A percentile compares a stretch with the other conserved stretches of the same genome.
Conservation (phyloP, 2,113 vertebrate species). For the Scomber japonicus region DNA sequence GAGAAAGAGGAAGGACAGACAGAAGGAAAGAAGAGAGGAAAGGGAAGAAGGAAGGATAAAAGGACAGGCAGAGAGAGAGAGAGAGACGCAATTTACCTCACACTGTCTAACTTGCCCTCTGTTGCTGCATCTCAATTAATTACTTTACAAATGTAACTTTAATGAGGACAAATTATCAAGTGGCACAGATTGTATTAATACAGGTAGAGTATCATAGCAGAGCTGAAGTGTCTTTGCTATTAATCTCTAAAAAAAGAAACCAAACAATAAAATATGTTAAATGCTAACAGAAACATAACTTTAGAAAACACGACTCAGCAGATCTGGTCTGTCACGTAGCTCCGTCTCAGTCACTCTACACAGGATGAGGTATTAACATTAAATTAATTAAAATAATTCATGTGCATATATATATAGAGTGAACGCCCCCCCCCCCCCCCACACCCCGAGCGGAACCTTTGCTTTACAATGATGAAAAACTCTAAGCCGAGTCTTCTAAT, state of each 20-base stretch:
- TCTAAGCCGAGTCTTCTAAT: background rate
- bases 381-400: background rate
- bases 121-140: background rate
- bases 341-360: background rate
- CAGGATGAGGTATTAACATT: background rate
- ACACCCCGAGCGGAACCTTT: background rate
- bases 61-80: no score
- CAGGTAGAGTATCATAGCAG: background rate
- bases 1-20: no score
- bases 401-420: background rate
- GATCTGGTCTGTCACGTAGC: constrained; percentile 7
- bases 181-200: constrained; percentile 1
- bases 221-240: background rate
- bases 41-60: rapidly evolving
- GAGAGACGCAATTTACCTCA: background rate
- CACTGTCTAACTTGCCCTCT: background rate
- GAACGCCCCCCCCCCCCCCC: background rate
- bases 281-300: background rate
- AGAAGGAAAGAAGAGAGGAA: rapidly evolving
- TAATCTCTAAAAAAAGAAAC: background rate
- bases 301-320: background rate
- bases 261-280: background rate
- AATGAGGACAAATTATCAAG: constrained; percentile 26
- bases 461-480: constrained; percentile 23
- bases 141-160: background rate